Evolutionary conservation across 2,888 invertebrate genomes (phyloP).

Genomic region (Epistrophe grossulariae): DNA sequence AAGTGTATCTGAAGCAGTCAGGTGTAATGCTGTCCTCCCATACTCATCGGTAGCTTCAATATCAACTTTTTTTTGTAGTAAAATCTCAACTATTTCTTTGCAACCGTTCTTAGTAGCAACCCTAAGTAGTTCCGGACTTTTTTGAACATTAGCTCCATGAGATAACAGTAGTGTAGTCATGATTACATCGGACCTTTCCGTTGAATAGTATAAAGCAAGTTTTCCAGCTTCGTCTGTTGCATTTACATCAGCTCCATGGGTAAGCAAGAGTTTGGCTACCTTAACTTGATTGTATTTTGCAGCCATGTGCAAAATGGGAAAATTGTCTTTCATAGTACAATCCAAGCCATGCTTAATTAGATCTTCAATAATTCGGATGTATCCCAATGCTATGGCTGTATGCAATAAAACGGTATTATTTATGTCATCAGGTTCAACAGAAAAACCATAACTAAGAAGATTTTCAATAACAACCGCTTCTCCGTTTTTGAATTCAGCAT

Average conservation of each 20-base stretch:
- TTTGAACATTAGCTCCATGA: neutral
- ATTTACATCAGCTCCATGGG: constrained; percentile 10
- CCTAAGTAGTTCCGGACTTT: neutral
- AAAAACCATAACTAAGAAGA: neutral
- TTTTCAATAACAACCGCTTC: neutral
- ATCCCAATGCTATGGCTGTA: neutral
- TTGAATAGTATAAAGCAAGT: neutral
- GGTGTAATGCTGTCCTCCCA: constrained; percentile 9
- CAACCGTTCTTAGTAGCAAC: neutral
- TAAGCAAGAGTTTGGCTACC: neutral
- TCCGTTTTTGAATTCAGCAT: neutral
- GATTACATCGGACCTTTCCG: neutral
- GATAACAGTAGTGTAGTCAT: neutral
- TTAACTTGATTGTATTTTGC: neutral
- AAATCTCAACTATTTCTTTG: neutral
- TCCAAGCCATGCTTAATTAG: neutral
- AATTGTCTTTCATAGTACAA: neutral
- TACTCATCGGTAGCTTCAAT: neutral
- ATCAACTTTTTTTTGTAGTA: neutral
- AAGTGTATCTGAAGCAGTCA: neutral
- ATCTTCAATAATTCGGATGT: neutral
- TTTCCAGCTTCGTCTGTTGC: neutral
- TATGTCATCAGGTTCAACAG: neutral
- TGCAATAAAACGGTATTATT: neutral
- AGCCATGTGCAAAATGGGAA: neutral